Percentiles rank a stretch among this genome's conserved stretches.
These are phyloP conservation scores for Melipona bicolor DNA, from an alignment of 2,888 invertebrate genomes.

Conservation along the genomic window DNA sequence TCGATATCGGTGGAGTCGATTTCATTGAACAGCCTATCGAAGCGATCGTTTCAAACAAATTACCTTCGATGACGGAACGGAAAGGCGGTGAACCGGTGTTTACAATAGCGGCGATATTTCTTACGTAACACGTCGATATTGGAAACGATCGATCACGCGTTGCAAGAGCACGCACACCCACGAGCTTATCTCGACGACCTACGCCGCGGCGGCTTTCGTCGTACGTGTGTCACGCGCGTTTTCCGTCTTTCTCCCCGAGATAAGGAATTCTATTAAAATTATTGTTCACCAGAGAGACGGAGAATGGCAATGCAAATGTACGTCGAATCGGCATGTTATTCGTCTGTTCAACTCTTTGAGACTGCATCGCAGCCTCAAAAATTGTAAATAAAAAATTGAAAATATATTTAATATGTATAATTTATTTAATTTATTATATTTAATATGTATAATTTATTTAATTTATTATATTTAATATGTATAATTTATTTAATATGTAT, in stretches of 20 bases:
- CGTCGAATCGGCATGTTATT: not conserved
- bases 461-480: no score
- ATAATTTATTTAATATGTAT: no score
- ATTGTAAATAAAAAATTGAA: no score
- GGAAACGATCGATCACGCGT: constrained; percentile 26
- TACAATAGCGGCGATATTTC: constrained; percentile 20
- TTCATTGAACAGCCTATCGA: not conserved
- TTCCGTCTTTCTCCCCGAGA: constrained; percentile 1
- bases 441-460: no score
- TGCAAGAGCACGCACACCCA: constrained; percentile 8
- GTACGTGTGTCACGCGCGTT: not conserved
- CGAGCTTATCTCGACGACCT: constrained; percentile 26
- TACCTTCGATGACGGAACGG: not conserved
- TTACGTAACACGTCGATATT: constrained; percentile 16
- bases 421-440: no score
- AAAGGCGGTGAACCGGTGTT: not conserved
- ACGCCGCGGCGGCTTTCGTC: constrained; percentile 1
- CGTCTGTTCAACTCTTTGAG: not conserved
- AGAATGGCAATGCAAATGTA: not conserved
- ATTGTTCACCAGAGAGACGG: constrained; percentile 8
- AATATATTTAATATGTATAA: not conserved
- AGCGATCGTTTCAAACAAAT: constrained; percentile 6
- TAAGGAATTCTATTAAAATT: constrained; percentile 20
- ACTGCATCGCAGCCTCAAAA: not conserved
- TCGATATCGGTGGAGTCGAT: not conserved